These are phyloP conservation scores for Myodes glareolus DNA, from an alignment of 2,113 vertebrate species.

Conservation along the genomic window DNA sequence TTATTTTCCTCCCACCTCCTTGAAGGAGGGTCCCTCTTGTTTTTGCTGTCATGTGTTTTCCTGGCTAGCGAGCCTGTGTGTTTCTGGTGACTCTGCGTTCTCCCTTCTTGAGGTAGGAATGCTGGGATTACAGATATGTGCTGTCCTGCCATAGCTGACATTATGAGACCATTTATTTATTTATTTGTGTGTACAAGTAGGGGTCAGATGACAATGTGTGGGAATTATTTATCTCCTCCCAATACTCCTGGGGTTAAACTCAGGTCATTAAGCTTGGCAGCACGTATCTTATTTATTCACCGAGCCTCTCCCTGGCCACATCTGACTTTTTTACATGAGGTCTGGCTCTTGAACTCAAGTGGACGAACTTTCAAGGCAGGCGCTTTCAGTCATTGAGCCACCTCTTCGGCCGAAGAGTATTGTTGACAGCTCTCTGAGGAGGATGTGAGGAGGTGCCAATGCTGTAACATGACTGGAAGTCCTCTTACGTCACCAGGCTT, in stretches of 20 bases:
- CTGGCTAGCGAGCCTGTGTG: not conserved
- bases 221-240: not conserved
- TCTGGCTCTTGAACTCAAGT: not conserved
- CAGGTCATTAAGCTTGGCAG: not conserved
- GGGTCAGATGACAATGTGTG: not conserved
- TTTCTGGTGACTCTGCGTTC: not conserved
- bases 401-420: not conserved
- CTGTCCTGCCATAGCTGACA: not conserved
- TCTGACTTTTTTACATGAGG: not conserved
- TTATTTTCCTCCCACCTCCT: no score
- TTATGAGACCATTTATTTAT: not conserved
- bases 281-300: not conserved
- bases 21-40: not conserved
- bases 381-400: not conserved
- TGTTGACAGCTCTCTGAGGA: not conserved
- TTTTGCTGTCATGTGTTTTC: no score
- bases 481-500: not conserved
- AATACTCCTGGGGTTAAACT: not conserved
- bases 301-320: not conserved
- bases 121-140: not conserved
- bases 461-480: not conserved
- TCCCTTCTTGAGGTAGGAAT: not conserved
- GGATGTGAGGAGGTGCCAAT: accelerated
- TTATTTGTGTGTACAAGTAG: not conserved
- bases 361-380: not conserved